These are phyloP conservation scores for Folsomia manolachei DNA, from an alignment of 2,888 invertebrate species.

Conservation along the genomic window DNA sequence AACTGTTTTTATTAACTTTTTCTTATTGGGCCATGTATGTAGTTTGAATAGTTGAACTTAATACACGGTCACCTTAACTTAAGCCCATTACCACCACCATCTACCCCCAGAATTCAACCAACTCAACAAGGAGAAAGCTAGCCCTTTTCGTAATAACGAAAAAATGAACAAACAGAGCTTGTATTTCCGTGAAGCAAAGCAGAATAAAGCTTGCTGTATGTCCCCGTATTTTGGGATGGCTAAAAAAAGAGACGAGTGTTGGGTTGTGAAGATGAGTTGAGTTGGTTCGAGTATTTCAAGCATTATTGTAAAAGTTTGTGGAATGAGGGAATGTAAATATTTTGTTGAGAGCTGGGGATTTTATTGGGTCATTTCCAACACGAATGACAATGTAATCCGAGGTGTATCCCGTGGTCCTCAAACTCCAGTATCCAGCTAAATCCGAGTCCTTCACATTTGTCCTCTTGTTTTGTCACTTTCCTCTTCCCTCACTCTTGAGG, in stretches of 20 bases:
- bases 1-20: too few relatives aligned
- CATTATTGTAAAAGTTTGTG: conserved; percentile 24
- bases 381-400: conserved; percentile 37
- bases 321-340: conserved; percentile 24
- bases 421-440: background rate
- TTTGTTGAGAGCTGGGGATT: conserved; percentile 29
- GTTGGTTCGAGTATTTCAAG: conserved; percentile 2
- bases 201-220: background rate
- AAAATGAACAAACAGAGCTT: background rate
- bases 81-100: too few relatives aligned
- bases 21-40: too few relatives aligned
- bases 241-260: background rate
- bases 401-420: conserved; percentile 37
- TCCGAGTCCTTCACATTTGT: background rate
- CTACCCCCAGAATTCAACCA: too few relatives aligned
- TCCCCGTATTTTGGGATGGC: background rate
- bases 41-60: background rate
- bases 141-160: background rate
- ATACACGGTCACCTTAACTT: background rate
- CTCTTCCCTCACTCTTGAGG: background rate
- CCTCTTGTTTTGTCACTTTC: conserved; percentile 8
- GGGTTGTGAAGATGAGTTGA: background rate
- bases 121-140: background rate
- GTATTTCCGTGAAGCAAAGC: background rate
- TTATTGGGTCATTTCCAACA: conserved; percentile 37